Evolutionary conservation across 2,797 vertebrate species (phyloP).

Genomic region (Dromococcyx pavoninus): DNA sequence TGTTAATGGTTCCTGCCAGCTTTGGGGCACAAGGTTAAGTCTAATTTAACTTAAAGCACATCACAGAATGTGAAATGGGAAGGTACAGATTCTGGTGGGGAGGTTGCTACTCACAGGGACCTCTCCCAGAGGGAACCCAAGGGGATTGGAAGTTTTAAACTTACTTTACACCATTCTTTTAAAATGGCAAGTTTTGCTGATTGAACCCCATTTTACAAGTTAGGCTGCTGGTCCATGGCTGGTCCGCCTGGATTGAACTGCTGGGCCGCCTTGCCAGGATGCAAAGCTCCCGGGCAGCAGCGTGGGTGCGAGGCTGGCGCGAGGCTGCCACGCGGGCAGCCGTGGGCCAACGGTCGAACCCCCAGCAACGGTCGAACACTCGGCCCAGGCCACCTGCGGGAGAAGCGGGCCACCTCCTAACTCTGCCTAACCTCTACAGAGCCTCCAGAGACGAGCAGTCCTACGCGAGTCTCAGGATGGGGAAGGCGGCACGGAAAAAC

Average conservation of each 20-base stretch:
- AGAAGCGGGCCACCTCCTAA: not conserved
- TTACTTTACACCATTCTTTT: not conserved
- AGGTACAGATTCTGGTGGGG: not conserved
- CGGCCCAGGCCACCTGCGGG: not conserved
- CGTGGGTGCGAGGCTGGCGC: too few species aligned
- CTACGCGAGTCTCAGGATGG: too few species aligned
- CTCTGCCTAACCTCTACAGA: not conserved
- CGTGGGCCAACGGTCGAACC: not conserved
- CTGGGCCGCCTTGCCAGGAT: not conserved
- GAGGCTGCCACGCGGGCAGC: not conserved
- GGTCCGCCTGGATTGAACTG: not conserved
- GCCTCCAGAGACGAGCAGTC: not conserved
- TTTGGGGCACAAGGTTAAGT: not conserved
- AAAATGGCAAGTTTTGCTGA: not conserved
- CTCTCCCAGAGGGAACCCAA: not conserved
- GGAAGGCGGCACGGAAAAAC: accelerated
- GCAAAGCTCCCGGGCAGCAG: not conserved
- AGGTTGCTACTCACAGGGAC: too few species aligned
- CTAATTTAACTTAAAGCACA: not conserved
- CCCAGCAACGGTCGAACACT: not conserved
- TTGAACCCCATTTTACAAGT: not conserved
- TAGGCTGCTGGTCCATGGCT: not conserved
- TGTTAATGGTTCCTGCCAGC: not conserved
- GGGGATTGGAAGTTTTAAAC: too few species aligned
- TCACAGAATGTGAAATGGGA: not conserved